Percentiles rank a stretch among this genome's conserved stretches.
phyloP scores from a whole-genome alignment of 2,113 vertebrate genomes.

The Plotosus lineatus region DNA sequence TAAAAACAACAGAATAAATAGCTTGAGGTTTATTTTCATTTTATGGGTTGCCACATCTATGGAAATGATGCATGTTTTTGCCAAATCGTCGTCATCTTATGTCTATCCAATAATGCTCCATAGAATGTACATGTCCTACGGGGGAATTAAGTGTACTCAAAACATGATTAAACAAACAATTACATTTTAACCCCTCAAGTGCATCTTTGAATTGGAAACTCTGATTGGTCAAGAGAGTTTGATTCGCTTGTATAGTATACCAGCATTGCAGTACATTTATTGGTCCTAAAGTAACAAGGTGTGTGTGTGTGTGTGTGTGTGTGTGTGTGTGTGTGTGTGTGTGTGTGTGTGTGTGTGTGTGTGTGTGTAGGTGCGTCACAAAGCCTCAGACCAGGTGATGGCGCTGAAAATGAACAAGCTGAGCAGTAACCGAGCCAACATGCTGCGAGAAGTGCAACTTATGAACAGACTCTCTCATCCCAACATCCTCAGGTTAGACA shows the following conservation, averaged over 20 bases:
- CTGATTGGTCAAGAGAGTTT: not conserved
- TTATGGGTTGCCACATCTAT: not conserved
- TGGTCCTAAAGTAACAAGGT: not conserved
- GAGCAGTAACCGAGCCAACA: constrained; percentile 95
- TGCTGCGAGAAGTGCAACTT: constrained; percentile 95
- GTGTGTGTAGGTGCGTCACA: constrained; percentile 83
- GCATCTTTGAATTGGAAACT: not conserved
- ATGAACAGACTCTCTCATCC: constrained; percentile 98
- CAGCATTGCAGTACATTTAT: not conserved
- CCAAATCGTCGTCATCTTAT: not conserved
- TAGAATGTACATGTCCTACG: not conserved
- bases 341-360: constrained; percentile 23
- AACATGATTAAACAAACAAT: not conserved
- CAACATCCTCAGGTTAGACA: constrained; percentile 87
- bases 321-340: not conserved
- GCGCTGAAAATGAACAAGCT: constrained; percentile 98
- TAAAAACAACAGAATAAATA: too few species aligned
- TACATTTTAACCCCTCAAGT: not conserved
- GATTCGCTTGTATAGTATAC: too few species aligned
- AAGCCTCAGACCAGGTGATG: constrained; percentile 93
- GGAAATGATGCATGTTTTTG: not conserved
- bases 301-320: not conserved
- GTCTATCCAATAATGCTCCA: not conserved
- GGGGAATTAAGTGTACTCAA: not conserved
- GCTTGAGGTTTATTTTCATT: too few species aligned